Evolutionary conservation across 2,888 invertebrate species (phyloP).

Genomic region (Acleris holmiana): DNA sequence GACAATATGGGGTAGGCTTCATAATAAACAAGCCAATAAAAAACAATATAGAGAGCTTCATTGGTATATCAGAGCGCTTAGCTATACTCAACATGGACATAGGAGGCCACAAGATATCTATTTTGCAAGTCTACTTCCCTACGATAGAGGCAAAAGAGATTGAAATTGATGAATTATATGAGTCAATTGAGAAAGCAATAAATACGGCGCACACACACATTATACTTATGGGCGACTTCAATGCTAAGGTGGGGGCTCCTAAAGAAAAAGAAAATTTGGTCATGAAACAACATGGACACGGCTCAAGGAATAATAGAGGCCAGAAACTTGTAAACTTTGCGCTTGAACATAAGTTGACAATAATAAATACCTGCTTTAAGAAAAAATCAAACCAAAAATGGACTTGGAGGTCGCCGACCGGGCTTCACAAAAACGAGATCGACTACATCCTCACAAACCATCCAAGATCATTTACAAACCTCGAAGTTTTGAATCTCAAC

Average conservation of each 20-base stretch:
- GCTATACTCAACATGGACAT: conserved; percentile 27
- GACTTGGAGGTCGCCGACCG: conserved; percentile 15
- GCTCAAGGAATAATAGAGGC: conserved; percentile 1
- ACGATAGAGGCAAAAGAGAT: conserved; percentile 24
- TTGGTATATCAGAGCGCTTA: conserved; percentile 32
- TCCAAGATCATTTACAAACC: conserved; percentile 15
- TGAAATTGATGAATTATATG: conserved; percentile 22
- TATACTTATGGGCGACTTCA: no score
- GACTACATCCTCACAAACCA: conserved; percentile 11
- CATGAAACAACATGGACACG: neutral
- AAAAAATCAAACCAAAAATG: conserved; percentile 32
- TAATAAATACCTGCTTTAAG: conserved; percentile 32
- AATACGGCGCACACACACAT: conserved; percentile 1
- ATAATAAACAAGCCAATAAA: conserved; percentile 31
- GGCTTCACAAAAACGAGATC: neutral
- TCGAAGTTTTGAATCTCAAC: conserved; percentile 13
- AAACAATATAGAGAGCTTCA: conserved; percentile 30
- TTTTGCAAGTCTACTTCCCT: conserved; percentile 30
- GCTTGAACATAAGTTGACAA: conserved; percentile 29
- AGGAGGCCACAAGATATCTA: neutral
- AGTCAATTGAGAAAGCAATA: conserved; percentile 1
- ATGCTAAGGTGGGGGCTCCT: conserved; percentile 2
- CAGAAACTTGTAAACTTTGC: conserved; percentile 26
- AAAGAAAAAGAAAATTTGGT: neutral
- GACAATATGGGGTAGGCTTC: conserved; percentile 33